Evolutionary conservation across 2,113 vertebrate genomes (phyloP), one percentile per base, ranked within the genome.

Genomic region (Esox niger): DNA sequence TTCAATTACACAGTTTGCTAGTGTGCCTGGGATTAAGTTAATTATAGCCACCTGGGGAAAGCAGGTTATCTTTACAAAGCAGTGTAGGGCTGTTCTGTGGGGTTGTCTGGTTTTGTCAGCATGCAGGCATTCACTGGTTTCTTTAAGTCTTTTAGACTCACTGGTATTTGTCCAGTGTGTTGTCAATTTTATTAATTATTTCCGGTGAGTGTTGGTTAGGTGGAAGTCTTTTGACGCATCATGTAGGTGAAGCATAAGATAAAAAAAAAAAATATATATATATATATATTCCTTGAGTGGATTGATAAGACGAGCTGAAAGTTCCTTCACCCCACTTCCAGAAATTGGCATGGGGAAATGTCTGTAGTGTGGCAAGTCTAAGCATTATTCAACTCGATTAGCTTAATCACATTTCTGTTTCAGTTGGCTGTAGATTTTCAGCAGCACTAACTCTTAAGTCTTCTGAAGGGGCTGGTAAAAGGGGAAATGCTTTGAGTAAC

Each of bases 31-130:
- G 78, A 80, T 85, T 82, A 82, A 66, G 70, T 64, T 85, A 77
- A 82, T 77, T 82, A 76, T 82, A 82, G 74, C 54, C 74, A 71
- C 26, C 49, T 57, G 35, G 49, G 52, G 54, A 66, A 82, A 79
- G 71, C 80, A 77, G 70, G 78, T 82, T 81, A 66, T 66, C 76
- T 70, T 43, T 32, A 38, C 30, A 30, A 46, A 73, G 66, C 25
- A 21, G 32, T 62, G 57, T 30, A 59, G 35, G 26, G 49, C 60
- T 29, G 62, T 49, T 29, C 27, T 21, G 30, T 9, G 54, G 25
- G 54, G 7, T 25, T 29, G 43, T 6, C 25, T n/a, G n/a, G n/a
- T n/a, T n/a, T 29, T 21, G 17, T 5, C 33, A 21, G 61, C 59
- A 21, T 49, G 17, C 7, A 29, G 8, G 21, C 15, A 47, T 62